phyloP scores from a whole-genome alignment of 1,140 invertebrate species.

The Drosophila seguyi region DNA sequence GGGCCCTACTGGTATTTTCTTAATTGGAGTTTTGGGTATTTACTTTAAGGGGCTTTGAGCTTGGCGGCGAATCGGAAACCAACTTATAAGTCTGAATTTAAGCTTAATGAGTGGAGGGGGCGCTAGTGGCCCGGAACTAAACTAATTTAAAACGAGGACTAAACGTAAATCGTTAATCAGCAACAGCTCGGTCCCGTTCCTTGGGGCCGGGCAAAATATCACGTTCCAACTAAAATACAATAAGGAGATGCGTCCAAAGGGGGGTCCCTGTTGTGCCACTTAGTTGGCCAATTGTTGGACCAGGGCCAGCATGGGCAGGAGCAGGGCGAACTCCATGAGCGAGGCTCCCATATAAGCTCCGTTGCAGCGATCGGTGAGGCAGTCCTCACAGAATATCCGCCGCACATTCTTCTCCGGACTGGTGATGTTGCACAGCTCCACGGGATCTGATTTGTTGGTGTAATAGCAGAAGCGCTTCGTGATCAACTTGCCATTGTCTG shows the following conservation, averaged over 20 bases:
- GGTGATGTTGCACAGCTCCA: slow-evolving; percentile 71
- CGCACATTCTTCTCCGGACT: slow-evolving; percentile 78
- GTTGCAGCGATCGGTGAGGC: slow-evolving; percentile 76
- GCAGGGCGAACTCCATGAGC: slow-evolving; percentile 39
- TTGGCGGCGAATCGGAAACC: slow-evolving; percentile 37
- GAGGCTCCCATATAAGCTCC: slow-evolving; percentile 37
- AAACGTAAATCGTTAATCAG: slow-evolving; percentile 60
- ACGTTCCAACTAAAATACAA: slow-evolving; percentile 71
- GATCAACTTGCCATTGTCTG: slow-evolving; percentile 75
- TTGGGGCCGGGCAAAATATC: slow-evolving; percentile 70
- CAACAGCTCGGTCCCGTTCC: slow-evolving; percentile 34
- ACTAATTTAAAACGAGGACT: slow-evolving; percentile 50
- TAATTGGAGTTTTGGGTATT: slow-evolving; percentile 1
- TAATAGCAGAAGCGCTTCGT: slow-evolving; percentile 84
- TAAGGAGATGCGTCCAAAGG: slow-evolving; percentile 11
- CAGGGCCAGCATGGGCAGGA: slow-evolving; percentile 53
- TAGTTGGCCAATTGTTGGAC: slow-evolving; percentile 44
- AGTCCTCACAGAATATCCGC: slow-evolving; percentile 82
- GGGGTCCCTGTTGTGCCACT: neutral
- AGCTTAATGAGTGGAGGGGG: slow-evolving; percentile 19
- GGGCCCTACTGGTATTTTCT: slow-evolving; percentile 12
- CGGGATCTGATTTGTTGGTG: slow-evolving; percentile 78
- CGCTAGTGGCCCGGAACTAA: slow-evolving; percentile 43
- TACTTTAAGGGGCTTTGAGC: slow-evolving; percentile 44
- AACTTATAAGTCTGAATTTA: slow-evolving; percentile 25